Base-by-base conservation (phyloP, 2,888 invertebrate genomes). In the Agrochola litura region DNA sequence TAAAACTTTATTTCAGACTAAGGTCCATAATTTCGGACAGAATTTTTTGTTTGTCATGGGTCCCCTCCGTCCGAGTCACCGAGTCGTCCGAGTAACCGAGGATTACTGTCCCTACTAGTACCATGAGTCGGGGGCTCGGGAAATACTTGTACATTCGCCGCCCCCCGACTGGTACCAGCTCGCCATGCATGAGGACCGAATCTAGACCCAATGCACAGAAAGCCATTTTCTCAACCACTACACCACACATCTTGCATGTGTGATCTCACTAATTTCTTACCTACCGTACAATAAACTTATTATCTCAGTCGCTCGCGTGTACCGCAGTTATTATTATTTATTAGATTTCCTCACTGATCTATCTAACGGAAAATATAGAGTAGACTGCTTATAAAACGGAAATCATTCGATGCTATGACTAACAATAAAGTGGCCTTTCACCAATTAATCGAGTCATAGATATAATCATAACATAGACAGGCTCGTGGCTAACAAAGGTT, bases 281-380 rank as follows among this genome's bases (percentile, higher is more conserved):
- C n/a, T 8, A 71, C 56, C n/a, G 12, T 56, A 64, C 73, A 80
- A 73, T 80, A 73, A 73, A 37, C 81, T n/a, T 58, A 81, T 80
- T 73, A 80, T 56, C 66, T 66, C 43, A 61, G 30, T 0, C 6
- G n/a, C 1, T 79, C 49, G 81, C 81, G 79, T 74, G 79, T 54
- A 2, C 30, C 25, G 0, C 14, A 41, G 6, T 49, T 30, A 19
- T 76, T 76, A 63, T 67, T 81, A 75, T 43, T 25, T 60, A 60
- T 65, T 46, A 73, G 54, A 80, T 65, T 81, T 67, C 63, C 52
- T 67, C 37, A 56, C 82, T 43, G 76, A 81, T 76, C 61, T 81
- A 81, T 67, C 76, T 66, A 2, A n/a, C 46, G 52, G 1, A 68
- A 76, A 79, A 67, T 76, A 82, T 82, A 76, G 41, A 67, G 30